Base-by-base conservation (phyloP, 1,140 invertebrate genomes). In the Formica exsecta region DNA sequence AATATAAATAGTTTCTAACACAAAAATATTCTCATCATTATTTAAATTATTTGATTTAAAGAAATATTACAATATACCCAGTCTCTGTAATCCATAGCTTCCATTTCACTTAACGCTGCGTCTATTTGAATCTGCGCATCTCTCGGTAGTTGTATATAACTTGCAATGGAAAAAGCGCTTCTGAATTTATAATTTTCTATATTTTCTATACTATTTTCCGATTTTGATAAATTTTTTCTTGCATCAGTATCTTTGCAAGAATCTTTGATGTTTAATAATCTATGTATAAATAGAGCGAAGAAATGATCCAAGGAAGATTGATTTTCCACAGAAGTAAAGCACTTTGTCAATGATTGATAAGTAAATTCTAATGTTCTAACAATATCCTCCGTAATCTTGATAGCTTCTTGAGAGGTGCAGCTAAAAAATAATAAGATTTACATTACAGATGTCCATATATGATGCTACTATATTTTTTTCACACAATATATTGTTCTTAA, bases 61-160 rank as follows among this genome's bases (percentile, higher is more conserved):
- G 4, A 75, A 8, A 5, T 57, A 59, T 57, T 3, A 41, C 41
- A 41, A 44, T 44, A 32, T 32, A 97, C 97, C 97, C 97, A 97
- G 94, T 97, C 97, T 90, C 97, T 95, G 93, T 98, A 97, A 94
- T 98, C 97, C 95, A 97, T 97, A 22, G 97, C 97, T 95, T 98
- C 97, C 93, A 98, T 96, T 94, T 98, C 97, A 91, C 97, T 97
- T 6, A 98, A 94, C 5, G 97, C 97, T 93, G 97, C 97, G 92
- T 98, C 97, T 74, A 98, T 96, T 93, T 98, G 97, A 87, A 97
- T 95, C 91, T 97, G 96, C 11, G 97, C 97, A 89, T 98, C 97
- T 92, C 96, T 96, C 2, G 97, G 97, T 66, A 98, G 92, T n/a
- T 96, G 95, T 57, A 98, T 93, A 66, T 95, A 95, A 90, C 96